Evolutionary conservation across 2,888 invertebrate species (phyloP), one percentile per base, ranked within the genome.

Genomic region (Nymphalis c-album): DNA sequence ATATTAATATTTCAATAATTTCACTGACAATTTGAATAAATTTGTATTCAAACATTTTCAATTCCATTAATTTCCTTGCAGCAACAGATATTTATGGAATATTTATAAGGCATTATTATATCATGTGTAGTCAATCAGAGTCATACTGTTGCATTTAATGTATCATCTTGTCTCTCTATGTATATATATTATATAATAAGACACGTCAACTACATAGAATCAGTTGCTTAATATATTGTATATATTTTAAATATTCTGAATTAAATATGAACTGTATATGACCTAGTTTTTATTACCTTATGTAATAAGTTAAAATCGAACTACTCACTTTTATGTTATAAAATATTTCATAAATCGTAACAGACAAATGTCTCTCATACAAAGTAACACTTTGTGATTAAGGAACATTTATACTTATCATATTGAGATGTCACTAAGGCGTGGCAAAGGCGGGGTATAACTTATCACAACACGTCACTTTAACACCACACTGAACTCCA

Each of bases 391-490:
- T 60, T 47, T 22, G 40, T 40, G 22, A 47, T 48, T n/a, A 51
- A 62, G 62, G 62, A 62, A 62, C 62, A 62, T 62, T 35, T 57
- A 57, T 18, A 57, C 57, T 57, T 57, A 57, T 51, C 26, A 26
- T 51, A 51, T 59, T 60, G 60, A 53, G 35, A 63, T 47, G 57
- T 67, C 40, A 50, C 53, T 63, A 67, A 64, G 68, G 68, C 68
- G 68, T 64, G 60, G 64, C 60, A 60, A 64, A 68, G 68, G 68
- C 68, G 68, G 63, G 67, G 58, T 66, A 63, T 59, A 53, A 67
- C 63, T 63, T 68, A 60, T 62, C 59, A 63, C 55, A 66, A 62
- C 62, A 58, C 63, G 58, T 60, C 59, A 63, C 51, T 63, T 61
- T 31, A 60, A 64, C 60, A 68, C 60, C 63, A 55, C 58, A 62